Percentiles rank a stretch among this genome's conserved stretches.
Conservation (phyloP, 2,888 invertebrate species). For the Odontomyia ornata region DNA sequence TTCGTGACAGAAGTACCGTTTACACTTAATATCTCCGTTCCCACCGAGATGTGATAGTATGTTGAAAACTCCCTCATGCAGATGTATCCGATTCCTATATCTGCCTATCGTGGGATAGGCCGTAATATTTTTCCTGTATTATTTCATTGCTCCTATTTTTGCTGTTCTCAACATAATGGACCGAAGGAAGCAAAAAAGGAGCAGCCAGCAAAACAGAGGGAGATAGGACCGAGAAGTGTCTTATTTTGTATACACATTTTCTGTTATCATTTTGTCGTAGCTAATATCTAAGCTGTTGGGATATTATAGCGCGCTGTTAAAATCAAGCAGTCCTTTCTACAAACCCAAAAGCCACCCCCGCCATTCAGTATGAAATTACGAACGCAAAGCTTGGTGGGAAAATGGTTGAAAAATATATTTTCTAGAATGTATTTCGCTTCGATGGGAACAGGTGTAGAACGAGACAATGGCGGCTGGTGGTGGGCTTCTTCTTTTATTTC, state of each 20-base stretch:
- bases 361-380: neutral
- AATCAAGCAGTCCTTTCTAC: neutral
- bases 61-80: too few relatives aligned
- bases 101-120: neutral
- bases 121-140: neutral
- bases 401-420: too few relatives aligned
- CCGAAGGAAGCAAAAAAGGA: too few relatives aligned
- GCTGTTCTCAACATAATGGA: neutral
- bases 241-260: conserved; percentile 18
- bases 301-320: neutral
- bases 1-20: conserved; percentile 23
- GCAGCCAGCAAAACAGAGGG: neutral
- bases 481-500: too few relatives aligned
- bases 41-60: neutral
- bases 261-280: conserved; percentile 16
- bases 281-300: conserved; percentile 21
- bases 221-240: neutral
- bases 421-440: too few relatives aligned
- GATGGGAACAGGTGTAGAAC: too few relatives aligned
- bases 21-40: neutral
- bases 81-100: too few relatives aligned
- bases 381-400: neutral
- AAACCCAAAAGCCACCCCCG: neutral
- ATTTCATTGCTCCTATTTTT: neutral
- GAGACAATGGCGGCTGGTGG: too few relatives aligned